These are phyloP conservation scores for Acheta domesticus DNA, from an alignment of 2,888 invertebrate genomes.

Conservation along the genomic window DNA sequence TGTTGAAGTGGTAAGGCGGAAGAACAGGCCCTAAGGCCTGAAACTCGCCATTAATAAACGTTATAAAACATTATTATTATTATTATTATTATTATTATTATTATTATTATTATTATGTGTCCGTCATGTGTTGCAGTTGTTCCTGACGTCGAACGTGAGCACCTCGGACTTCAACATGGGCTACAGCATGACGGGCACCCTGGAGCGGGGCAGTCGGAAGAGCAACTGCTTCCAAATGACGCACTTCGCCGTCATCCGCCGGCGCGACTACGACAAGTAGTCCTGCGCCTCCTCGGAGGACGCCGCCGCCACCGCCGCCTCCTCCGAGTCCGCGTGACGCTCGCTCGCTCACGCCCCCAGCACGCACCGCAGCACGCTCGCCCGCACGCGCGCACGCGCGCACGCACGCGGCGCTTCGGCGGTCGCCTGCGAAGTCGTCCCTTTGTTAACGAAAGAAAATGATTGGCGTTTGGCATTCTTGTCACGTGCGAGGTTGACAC, in stretches of 20 bases:
- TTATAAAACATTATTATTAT: too few species aligned
- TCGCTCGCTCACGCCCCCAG: background rate
- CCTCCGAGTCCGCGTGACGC: background rate
- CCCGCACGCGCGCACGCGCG: too few species aligned
- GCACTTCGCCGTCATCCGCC: conserved; percentile 80
- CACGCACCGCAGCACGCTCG: background rate
- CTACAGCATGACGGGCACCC: conserved; percentile 81
- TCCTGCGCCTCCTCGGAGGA: conserved; percentile 37
- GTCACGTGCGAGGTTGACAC: background rate
- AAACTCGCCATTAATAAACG: too few species aligned
- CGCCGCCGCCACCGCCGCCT: background rate
- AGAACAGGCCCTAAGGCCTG: too few species aligned
- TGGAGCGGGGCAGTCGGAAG: conserved; percentile 74
- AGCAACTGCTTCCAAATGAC: conserved; percentile 79
- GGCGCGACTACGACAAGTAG: conserved; percentile 65
- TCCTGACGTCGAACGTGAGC: conserved; percentile 79
- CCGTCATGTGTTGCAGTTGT: conserved; percentile 53
- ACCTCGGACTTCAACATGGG: conserved; percentile 86
- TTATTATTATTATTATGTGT: too few species aligned
- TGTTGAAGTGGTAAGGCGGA: too few species aligned
- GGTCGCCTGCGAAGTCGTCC: too few species aligned
- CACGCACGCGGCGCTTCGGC: too few species aligned
- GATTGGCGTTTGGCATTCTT: too few species aligned
- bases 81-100: too few species aligned
- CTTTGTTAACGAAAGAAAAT: too few species aligned